Percentiles rank a stretch among this genome's conserved stretches.
phyloP scores from a whole-genome alignment of 2,797 vertebrate species.

The Schizopygopsis pylzovi region DNA sequence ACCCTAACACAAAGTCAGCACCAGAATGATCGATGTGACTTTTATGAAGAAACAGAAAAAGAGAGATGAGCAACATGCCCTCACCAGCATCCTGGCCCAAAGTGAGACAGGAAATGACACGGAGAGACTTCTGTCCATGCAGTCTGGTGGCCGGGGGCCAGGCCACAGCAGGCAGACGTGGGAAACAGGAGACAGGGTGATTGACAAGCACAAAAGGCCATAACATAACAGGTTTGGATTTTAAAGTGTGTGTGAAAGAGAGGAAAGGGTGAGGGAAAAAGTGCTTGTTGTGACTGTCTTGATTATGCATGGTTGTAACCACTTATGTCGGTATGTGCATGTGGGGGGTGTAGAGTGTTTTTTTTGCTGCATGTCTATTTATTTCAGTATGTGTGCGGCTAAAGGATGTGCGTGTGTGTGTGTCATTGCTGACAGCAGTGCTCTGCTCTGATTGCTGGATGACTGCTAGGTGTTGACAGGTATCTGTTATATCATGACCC shows the following conservation, averaged over 20 bases:
- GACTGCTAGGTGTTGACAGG: conserved; percentile 68
- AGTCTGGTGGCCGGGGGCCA: conserved; percentile 39
- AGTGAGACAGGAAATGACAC: conserved; percentile 61
- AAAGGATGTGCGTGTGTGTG: conserved; percentile 46
- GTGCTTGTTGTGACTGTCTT: conserved; percentile 31
- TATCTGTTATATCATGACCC: conserved; percentile 63
- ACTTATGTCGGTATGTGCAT: not conserved
- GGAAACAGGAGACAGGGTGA: conserved; percentile 49
- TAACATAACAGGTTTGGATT: conserved; percentile 51
- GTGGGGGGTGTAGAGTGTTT: conserved; percentile 9
- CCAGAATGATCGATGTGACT: not conserved
- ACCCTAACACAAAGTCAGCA: not conserved
- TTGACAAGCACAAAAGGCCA: conserved; percentile 59
- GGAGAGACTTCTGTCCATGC: conserved; percentile 47
- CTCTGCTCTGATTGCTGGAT: conserved; percentile 64
- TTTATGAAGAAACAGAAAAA: conserved; percentile 10
- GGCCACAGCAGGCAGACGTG: conserved; percentile 52
- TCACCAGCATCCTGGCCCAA: not conserved
- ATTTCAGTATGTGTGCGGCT: conserved; percentile 24
- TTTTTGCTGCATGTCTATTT: conserved; percentile 19
- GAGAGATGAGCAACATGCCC: not conserved
- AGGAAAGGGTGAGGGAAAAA: conserved; percentile 15
- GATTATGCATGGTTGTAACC: conserved; percentile 40
- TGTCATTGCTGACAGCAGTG: conserved; percentile 64
- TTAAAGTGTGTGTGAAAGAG: conserved; percentile 47